Percentiles rank a stretch among this genome's conserved stretches.
Evolutionary conservation across 2,113 vertebrate species (phyloP).

Genomic region (Oceanites oceanicus): DNA sequence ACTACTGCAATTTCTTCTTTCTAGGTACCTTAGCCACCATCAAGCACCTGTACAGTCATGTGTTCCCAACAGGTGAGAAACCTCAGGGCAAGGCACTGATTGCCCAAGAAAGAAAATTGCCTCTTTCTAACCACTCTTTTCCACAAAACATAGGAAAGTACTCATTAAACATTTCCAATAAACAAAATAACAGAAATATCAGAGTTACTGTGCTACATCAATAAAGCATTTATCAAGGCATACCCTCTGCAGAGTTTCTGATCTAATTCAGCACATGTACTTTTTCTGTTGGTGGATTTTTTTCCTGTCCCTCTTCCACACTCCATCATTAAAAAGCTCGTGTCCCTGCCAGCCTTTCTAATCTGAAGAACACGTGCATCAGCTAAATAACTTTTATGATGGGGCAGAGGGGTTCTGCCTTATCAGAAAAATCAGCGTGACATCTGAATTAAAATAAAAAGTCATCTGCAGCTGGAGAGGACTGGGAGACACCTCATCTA

Average conservation of each 20-base stretch:
- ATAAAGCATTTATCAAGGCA: background rate
- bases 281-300: background rate
- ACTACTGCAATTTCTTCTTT: background rate
- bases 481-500: background rate
- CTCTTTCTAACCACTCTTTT: background rate
- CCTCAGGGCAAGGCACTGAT: background rate
- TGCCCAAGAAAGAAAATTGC: background rate
- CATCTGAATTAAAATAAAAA: background rate
- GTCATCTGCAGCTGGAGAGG: background rate
- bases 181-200: background rate
- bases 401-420: background rate
- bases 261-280: background rate
- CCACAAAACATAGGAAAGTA: background rate
- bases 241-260: background rate
- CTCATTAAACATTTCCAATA: background rate
- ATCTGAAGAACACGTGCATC: background rate
- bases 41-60: background rate
- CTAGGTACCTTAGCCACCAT: background rate
- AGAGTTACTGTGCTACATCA: background rate
- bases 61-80: background rate
- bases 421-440: background rate
- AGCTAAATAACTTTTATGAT: background rate
- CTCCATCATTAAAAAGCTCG: fast-evolving
- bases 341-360: background rate
- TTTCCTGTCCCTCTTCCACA: background rate